These are phyloP conservation scores for Xiphorhynchus elegans DNA, from an alignment of 2,113 vertebrate species.

Conservation along the genomic window DNA sequence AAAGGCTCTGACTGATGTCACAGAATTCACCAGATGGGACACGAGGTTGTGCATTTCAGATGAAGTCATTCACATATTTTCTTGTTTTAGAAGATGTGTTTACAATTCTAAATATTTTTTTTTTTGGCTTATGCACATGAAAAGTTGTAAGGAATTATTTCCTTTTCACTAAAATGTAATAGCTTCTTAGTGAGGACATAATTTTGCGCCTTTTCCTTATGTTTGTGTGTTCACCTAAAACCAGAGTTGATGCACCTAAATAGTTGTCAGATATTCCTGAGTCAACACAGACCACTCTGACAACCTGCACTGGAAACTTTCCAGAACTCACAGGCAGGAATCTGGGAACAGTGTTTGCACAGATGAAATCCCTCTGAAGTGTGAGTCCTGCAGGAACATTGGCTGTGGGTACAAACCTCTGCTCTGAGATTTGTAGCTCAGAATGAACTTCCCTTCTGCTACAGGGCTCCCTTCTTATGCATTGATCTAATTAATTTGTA, in stretches of 20 bases:
- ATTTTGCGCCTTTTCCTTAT: background rate
- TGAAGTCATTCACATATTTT: background rate
- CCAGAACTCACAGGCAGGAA: background rate
- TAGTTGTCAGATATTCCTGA: background rate
- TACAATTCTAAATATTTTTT: background rate
- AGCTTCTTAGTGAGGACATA: background rate
- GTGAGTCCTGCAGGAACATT: fast-evolving
- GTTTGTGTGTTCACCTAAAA: background rate
- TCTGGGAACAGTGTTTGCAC: background rate
- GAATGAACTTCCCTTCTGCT: background rate
- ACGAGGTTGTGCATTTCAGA: background rate
- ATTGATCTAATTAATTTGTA: background rate
- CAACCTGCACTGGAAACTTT: background rate
- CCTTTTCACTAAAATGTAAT: background rate
- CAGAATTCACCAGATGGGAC: background rate
- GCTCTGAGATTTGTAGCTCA: fast-evolving
- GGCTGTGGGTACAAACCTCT: fast-evolving
- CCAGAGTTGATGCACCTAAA: background rate
- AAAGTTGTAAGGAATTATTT: background rate
- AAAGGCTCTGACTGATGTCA: background rate
- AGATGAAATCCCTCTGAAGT: background rate
- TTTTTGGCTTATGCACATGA: background rate
- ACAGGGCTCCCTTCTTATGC: background rate
- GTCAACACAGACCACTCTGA: background rate
- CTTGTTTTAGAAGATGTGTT: background rate